These are phyloP conservation scores for Myotis daubentonii DNA, from an alignment of 2,797 vertebrate species.

Conservation along the genomic window DNA sequence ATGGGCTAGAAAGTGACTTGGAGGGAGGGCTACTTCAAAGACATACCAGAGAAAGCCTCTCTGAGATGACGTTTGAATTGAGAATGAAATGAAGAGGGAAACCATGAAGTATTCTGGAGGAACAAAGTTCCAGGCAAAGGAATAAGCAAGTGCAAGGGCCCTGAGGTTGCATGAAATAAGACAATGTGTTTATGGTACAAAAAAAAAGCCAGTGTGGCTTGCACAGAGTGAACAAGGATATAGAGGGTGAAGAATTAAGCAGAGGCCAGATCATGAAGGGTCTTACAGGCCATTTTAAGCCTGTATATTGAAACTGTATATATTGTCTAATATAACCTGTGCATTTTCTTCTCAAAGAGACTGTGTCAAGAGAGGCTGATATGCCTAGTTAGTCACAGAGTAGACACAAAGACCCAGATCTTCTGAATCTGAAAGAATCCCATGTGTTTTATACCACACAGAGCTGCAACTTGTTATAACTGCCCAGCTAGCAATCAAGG, in stretches of 20 bases:
- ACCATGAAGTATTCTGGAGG: background rate
- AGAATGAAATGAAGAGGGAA: background rate
- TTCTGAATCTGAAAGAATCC: background rate
- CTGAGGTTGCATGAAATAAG: background rate
- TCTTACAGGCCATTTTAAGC: background rate
- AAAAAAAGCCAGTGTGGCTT: background rate
- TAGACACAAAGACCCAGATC: background rate
- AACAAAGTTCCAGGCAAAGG: background rate
- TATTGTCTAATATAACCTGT: background rate
- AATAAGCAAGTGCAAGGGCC: background rate
- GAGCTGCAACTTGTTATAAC: background rate
- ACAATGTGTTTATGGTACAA: background rate
- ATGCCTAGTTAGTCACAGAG: background rate
- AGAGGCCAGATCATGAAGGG: background rate
- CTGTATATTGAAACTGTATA: background rate
- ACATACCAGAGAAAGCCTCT: background rate
- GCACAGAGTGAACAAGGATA: background rate
- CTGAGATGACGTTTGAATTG: background rate
- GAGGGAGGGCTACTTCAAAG: background rate
- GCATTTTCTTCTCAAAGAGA: background rate
- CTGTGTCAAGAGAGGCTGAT: background rate
- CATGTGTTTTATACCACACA: background rate
- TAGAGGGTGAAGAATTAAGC: background rate
- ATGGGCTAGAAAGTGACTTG: background rate
- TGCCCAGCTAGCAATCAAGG: background rate